Evolutionary conservation across 2,888 invertebrate species (phyloP), one percentile per base, ranked within the genome.

Genomic region (Acrobasis suavella): DNA sequence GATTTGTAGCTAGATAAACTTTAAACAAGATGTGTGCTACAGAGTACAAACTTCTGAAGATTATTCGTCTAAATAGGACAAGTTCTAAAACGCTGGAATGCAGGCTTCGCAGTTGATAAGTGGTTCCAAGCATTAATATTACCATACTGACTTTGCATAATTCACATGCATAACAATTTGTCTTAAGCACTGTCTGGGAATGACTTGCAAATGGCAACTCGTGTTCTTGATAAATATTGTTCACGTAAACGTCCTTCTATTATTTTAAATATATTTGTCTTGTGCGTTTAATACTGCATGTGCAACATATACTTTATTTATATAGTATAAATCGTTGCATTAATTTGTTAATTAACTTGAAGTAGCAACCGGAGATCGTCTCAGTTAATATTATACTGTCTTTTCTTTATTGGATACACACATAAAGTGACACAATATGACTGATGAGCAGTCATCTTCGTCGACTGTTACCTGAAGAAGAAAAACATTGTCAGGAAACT

Each of bases 21-120:
- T 39, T n/a, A n/a, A n/a, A n/a, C n/a, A 9, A 39, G 39, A 39
- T 9, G 12, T 42, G 14, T 12, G 10, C 42, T 42, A 7, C n/a
- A 46, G 14, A 14, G 5, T 46, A n/a, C 1, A 46, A 46, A 46
- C 12, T 14, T 6, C 6, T 3, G 3, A 54, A 22, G 17, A 17
- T 56, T 56, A 56, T 46, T 38, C 39, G 38, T 55, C 37, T 55
- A 54, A 54, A 32, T 56, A 14, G 22, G 8, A 50, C 38, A 17
- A 50, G 64, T 65, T 64, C 61, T 59, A 38, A 50, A 38, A 56
- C 55, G 50, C 22, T 58, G 62, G 49, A 49, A 58, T 42, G 59
- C 58, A 32, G 32, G 32, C 50, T 59, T 42, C 42, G 12, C 56
- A 56, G 39, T 39, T 9, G 42, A 56, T 56, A 56, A 56, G 56